Evolutionary conservation across 2,113 vertebrate species (phyloP), one percentile per base, ranked within the genome.

Genomic region (Psilopsiagon aymara): DNA sequence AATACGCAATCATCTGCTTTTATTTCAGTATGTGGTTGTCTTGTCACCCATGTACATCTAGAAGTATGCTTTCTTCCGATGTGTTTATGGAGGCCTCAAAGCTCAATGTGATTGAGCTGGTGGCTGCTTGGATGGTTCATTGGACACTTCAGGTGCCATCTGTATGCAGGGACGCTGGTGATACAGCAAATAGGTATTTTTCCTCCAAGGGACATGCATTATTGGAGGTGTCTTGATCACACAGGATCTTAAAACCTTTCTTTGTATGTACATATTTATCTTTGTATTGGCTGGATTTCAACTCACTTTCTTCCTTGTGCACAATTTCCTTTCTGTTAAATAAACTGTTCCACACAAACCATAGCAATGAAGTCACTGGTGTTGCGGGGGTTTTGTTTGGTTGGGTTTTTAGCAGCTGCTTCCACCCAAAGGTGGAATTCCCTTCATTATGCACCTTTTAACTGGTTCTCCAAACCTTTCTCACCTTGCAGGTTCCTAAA

Each of bases 221-320:
- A 16, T 19, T 90, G 59, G 24, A 62, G 24, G 13, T 90, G 25
- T 7, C 47, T 92, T 84, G 44, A 25, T 90, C 29, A 14, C 44
- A 74, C 29, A 28, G 29, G 46, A 28, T 92, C n/a, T 81, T 71
- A 83, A 88, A 80, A 29, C 29, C 17, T 69, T 69, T 88, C 59
- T 80, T 81, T 80, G 55, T 83, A 49, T 4, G 7, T 60, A 66
- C 51, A 51, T 8, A 10, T 86, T 82, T 88, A 17, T 83, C 37
- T 84, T 92, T 73, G 11, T 37, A 28, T 70, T 94, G 71, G 43
- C 55, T 90, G 52, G 46, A 80, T 64, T 96, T 93, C 63, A 74
- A 11, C 19, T 82, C 9, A 16, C 37, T 90, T 76, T 73, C 31
- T 93, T 94, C 59, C 35, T 41, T 81, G n/a, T 92, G 33, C 83